Evolutionary conservation across 2,113 vertebrate species (phyloP).

Genomic region (Oostethus manadensis): DNA sequence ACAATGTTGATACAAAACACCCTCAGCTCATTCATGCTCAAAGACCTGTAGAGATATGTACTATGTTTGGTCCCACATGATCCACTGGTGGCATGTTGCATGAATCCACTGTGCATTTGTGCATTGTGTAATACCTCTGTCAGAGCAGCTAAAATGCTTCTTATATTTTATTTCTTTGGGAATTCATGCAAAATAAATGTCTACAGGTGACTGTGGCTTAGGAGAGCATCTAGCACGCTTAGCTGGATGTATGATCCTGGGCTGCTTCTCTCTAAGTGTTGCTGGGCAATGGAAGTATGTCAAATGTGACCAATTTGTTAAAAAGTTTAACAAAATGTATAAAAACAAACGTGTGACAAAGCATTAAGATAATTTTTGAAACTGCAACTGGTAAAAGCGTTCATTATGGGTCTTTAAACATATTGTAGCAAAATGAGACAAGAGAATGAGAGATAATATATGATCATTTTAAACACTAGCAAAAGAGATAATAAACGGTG

Average conservation of each 20-base stretch:
- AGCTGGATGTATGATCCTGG: not conserved
- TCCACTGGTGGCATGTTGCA: slow-evolving; percentile 35
- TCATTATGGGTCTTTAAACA: no score
- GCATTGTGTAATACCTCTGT: slow-evolving; percentile 37
- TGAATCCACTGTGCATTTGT: slow-evolving; percentile 41
- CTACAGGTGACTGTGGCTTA: slow-evolving; percentile 5
- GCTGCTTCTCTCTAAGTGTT: no score
- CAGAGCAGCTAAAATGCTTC: not conserved
- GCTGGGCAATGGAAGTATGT: no score
- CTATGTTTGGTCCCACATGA: slow-evolving; percentile 54
- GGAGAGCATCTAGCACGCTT: not conserved
- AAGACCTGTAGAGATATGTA: slow-evolving; percentile 58
- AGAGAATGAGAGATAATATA: no score
- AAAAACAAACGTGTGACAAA: no score
- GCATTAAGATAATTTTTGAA: no score
- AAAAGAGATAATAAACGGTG: no score
- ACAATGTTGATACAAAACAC: slow-evolving; percentile 68
- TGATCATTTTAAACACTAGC: no score
- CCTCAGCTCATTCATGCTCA: slow-evolving; percentile 56
- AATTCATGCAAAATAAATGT: slow-evolving; percentile 20
- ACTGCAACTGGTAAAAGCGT: no score
- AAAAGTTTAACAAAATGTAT: no score
- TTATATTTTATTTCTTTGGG: slow-evolving; percentile 34
- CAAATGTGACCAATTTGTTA: no score
- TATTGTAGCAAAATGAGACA: no score